Base-by-base conservation (phyloP, 2,888 invertebrate species). In the Teinopalpus imperialis region DNA sequence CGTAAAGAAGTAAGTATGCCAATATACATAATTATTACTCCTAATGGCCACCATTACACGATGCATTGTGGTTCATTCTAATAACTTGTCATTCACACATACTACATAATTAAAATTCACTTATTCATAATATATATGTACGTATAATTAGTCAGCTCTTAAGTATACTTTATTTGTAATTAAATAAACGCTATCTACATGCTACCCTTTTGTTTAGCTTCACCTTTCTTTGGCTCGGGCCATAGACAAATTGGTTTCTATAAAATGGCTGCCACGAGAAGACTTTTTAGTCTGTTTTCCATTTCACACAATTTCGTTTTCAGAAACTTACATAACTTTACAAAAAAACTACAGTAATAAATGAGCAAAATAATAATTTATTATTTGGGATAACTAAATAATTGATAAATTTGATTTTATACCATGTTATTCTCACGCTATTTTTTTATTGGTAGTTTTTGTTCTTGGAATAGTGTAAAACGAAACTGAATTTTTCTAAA, bases 11-110 rank as follows among this genome's bases (percentile, higher is more conserved):
- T 82, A 87, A 82, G 86, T 86, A 77, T 86, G 86, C 82, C 87
- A 89, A 83, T 87, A 83, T 77, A 85, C 88, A 87, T 87, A 89
- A 86, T 89, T 85, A 86, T 87, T 87, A 70, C 71, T 81, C 72
- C 64, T 88, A 89, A 89, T 89, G 89, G 89, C 89, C 86, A 86
- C 89, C 89, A 88, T 87, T 86, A 86, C 86, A 87, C 82, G 83
- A 82, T 79, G 82, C 86, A 82, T 80, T 82, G 81, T 75, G 70
- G 72, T 78, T 80, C 79, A 82, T 78, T 77, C 73, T 76, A 70
- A 43, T 59, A 67, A 70, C 68, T 66, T 69, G 61, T 53, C 57
- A 57, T 69, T 66, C 69, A 69, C 66, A 61, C 55, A 54, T 59
- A 56, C 60, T 61, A 54, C 54, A 63, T 68, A 51, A 60, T 59